Base-by-base conservation (phyloP, 2,113 vertebrate species). In the Heterocephalus glaber region DNA sequence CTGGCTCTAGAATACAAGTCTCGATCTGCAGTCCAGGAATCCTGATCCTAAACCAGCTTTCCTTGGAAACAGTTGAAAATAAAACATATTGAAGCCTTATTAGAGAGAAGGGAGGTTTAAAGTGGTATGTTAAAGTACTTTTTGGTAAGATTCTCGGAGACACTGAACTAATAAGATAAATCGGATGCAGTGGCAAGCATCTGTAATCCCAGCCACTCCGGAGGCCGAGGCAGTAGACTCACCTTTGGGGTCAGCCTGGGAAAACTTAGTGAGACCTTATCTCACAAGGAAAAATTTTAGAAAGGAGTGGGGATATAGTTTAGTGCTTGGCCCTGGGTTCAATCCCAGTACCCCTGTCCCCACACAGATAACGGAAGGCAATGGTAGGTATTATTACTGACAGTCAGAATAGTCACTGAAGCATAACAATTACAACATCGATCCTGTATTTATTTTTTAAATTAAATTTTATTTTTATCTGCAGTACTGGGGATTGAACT, bases 31-130 rank as follows among this genome's bases (percentile, higher is more conserved):
- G 2, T 65, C 41, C 28, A 86, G 60, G 65, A 41, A 82, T 93
- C 80, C 72, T 93, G 86, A 28, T 24, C n/a, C 38, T 80, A 56
- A 93, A 28, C 16, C 66, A 93, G 60, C 20, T 72, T 81, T 92
- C 66, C 77, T 16, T 91, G 61, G 44, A 94, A 84, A 44, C 74
- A 61, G 76, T 88, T 86, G 83, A 76, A 89, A 89, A 86, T 63
- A 61, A 86, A 83, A 79, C 33, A 54, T 54, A 58, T 38, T 41
- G 26, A 79, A 87, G 26, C 17, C 49, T 83, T 92, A 86, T 74
- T 92, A 86, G 49, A 52, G 35, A 91, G 17, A 92, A 56, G 74
- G 56, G 65, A 77, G 28, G 54, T 92, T 74, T 35, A 58, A 93
- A 87, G 84, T 60, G 41, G 10, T 92, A 54, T 16, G 44, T 93